phyloP scores from a whole-genome alignment of 2,797 vertebrate genomes.

The Gadopsis bispinosus region DNA sequence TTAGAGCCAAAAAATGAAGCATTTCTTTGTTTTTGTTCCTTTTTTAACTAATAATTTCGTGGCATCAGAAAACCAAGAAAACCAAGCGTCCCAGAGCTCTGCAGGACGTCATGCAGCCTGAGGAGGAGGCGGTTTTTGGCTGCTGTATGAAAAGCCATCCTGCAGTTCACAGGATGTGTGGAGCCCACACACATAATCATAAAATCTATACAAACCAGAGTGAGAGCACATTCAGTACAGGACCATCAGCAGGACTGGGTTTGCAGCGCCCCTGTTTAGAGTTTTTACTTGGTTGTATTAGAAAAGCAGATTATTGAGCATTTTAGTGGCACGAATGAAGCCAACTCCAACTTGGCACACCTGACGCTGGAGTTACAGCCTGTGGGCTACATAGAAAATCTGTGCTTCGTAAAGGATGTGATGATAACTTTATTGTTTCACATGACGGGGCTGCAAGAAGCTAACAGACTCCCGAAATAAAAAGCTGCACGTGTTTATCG shows the following conservation, averaged over 20 bases:
- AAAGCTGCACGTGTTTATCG: not conserved
- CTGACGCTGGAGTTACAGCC: no score
- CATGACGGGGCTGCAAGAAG: not conserved
- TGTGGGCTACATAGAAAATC: not conserved
- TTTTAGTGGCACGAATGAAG: constrained; percentile 7
- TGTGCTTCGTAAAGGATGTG: not conserved
- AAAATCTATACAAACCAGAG: constrained; percentile 29
- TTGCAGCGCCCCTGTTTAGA: constrained; percentile 5
- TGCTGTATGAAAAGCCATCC: constrained; percentile 34
- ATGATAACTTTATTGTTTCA: not conserved
- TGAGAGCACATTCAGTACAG: not conserved
- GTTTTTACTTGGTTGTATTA: constrained; percentile 1
- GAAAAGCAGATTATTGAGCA: constrained; percentile 29
- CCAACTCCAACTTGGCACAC: no score
- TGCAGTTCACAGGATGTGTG: constrained; percentile 40
- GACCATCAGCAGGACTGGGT: constrained; percentile 25
- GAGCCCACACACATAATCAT: constrained; percentile 42
- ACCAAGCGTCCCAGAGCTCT: constrained; percentile 32
- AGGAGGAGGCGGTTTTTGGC: constrained; percentile 18
- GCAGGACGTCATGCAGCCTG: constrained; percentile 23
- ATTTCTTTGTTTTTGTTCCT: not conserved
- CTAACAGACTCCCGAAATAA: not conserved
- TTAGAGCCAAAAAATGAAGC: no score
- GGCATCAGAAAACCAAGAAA: constrained; percentile 12
- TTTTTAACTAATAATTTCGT: constrained; percentile 30